phyloP scores from a whole-genome alignment of 2,888 invertebrate species.

The Germaria angustata region DNA sequence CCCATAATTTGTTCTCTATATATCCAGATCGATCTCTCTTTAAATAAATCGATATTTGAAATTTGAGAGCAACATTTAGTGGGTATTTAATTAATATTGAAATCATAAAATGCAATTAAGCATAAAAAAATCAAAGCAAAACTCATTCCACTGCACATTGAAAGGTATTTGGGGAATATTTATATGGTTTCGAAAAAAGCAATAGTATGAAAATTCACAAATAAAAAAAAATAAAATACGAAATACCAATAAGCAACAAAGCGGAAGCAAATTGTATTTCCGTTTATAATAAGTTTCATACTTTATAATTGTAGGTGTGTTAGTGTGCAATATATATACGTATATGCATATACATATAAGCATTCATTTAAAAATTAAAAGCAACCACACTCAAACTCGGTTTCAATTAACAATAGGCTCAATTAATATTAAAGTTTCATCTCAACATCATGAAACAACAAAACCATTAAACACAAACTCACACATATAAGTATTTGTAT shows the following conservation, averaged over 20 bases:
- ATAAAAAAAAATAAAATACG: too few relatives aligned
- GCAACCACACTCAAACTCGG: slow-evolving; percentile 17
- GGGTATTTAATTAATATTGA: too few relatives aligned
- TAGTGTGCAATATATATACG: neutral
- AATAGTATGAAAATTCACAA: slow-evolving; percentile 18
- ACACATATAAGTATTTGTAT: neutral
- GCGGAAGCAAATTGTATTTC: slow-evolving; percentile 62
- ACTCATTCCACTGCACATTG: neutral
- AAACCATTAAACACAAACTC: neutral
- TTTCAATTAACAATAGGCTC: slow-evolving; percentile 57
- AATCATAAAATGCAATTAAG: too few relatives aligned
- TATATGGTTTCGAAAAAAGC: slow-evolving; percentile 18
- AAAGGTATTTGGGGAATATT: neutral
- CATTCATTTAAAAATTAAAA: slow-evolving; percentile 26
- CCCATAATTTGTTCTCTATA: too few relatives aligned
- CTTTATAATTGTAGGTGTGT: neutral
- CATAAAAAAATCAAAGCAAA: neutral
- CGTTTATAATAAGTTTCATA: slow-evolving; percentile 44
- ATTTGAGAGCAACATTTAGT: too few relatives aligned
- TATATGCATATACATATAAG: neutral
- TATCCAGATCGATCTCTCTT: too few relatives aligned
- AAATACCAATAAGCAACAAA: slow-evolving; percentile 50
- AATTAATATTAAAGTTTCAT: slow-evolving; percentile 62
- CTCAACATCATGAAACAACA: slow-evolving; percentile 26
- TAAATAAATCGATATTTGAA: too few relatives aligned